Evolutionary conservation across 2,113 vertebrate genomes (phyloP).

Genomic region (Nycticryphes semicollaris): DNA sequence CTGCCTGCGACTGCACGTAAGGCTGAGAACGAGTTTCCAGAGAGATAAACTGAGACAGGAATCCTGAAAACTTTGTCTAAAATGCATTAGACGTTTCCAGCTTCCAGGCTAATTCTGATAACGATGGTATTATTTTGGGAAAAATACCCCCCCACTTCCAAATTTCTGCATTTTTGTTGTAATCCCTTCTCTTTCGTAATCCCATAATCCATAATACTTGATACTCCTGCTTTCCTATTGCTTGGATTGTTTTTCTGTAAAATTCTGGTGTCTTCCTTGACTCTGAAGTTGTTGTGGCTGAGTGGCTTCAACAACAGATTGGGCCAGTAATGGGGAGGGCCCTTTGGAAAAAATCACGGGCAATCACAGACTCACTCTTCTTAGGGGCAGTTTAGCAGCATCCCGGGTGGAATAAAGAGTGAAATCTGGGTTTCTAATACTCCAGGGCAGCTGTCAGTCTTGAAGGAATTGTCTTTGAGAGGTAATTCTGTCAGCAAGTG

Average conservation of each 20-base stretch:
- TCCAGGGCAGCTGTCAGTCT: rapidly evolving
- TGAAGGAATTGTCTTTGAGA: background rate
- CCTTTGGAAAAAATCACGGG: background rate
- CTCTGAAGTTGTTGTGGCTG: background rate
- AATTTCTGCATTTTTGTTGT: background rate
- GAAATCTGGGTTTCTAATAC: background rate
- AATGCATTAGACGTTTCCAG: background rate
- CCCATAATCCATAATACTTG: background rate
- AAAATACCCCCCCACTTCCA: background rate
- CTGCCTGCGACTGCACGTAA: background rate
- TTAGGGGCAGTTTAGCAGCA: background rate
- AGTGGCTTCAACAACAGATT: background rate
- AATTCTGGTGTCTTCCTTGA: background rate
- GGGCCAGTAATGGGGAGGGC: background rate
- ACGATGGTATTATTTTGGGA: background rate
- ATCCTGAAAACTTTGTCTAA: background rate
- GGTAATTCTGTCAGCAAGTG: background rate
- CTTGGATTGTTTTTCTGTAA: background rate
- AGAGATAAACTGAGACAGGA: background rate
- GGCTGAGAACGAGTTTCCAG: background rate
- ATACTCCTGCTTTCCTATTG: background rate
- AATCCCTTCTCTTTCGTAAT: background rate
- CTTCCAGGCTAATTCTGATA: background rate
- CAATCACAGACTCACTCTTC: background rate
- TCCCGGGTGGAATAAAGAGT: background rate